Conservation (phyloP, 1,140 invertebrate species). For the Vanessa tameamea region DNA sequence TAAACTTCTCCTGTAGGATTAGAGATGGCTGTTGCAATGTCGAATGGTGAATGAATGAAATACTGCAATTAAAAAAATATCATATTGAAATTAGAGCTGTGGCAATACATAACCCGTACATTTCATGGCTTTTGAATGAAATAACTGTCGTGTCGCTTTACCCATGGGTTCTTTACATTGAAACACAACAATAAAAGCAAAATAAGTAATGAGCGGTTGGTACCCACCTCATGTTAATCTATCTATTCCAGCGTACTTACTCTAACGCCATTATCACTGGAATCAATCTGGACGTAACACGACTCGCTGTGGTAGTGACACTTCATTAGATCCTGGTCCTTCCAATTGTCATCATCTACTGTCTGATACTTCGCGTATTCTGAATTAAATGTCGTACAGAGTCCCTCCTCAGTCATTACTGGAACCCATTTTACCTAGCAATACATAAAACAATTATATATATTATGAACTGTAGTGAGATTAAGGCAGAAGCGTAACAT, state of each 20-base stretch:
- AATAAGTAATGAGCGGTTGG: too few relatives aligned
- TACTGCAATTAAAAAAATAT: slow-evolving; percentile 68
- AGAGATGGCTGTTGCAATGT: slow-evolving; percentile 80
- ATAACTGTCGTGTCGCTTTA: neutral
- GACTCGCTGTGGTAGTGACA: slow-evolving; percentile 81
- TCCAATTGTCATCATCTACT: slow-evolving; percentile 43
- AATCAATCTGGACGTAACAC: slow-evolving; percentile 77
- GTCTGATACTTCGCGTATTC: slow-evolving; percentile 68
- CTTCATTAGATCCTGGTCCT: slow-evolving; percentile 53
- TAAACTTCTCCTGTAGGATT: slow-evolving; percentile 73
- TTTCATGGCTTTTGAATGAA: too few relatives aligned
- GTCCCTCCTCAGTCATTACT: slow-evolving; percentile 81
- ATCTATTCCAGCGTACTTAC: slow-evolving; percentile 36
- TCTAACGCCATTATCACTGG: slow-evolving; percentile 62
- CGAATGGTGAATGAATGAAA: slow-evolving; percentile 82
- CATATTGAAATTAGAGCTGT: neutral
- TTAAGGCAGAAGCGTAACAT: too few relatives aligned
- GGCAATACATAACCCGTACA: neutral
- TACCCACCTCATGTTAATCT: too few relatives aligned
- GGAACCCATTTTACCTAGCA: slow-evolving; percentile 70
- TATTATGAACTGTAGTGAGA: too few relatives aligned
- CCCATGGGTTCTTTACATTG: too few relatives aligned
- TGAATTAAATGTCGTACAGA: slow-evolving; percentile 81
- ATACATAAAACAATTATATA: too few relatives aligned
- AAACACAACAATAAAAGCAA: too few relatives aligned